These are phyloP conservation scores for Oscheius sp. DNA, from an alignment of 2,888 invertebrate genomes.

Conservation along the genomic window DNA sequence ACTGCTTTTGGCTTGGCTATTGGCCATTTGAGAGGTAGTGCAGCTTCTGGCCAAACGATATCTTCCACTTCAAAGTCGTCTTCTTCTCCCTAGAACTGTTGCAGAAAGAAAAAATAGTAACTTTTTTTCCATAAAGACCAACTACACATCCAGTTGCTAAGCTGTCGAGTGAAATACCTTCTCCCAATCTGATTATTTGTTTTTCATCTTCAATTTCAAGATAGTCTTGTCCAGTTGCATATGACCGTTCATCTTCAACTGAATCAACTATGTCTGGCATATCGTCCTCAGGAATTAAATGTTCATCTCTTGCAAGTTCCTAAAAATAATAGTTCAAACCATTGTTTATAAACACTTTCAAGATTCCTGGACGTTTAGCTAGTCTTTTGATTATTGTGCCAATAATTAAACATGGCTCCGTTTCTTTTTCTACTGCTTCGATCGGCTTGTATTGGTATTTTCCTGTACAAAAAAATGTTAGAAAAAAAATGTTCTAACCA, in stretches of 20 bases:
- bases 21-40: constrained; percentile 13
- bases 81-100: constrained; percentile 31
- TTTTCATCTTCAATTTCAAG: constrained; percentile 50
- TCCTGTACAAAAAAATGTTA: neutral
- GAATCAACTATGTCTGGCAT: constrained; percentile 28
- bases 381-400: constrained; percentile 51
- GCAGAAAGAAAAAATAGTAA: neutral
- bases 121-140: constrained; percentile 35
- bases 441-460: neutral
- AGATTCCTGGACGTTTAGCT: constrained; percentile 42
- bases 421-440: constrained; percentile 20
- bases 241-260: constrained; percentile 31
- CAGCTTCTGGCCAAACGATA: constrained; percentile 38
- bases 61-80: constrained; percentile 39
- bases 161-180: constrained; percentile 41
- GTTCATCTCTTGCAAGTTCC: constrained; percentile 41
- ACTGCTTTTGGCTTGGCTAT: neutral
- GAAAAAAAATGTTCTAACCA: constrained; percentile 30
- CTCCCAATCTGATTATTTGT: constrained; percentile 38
- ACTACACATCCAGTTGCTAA: constrained; percentile 51
- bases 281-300: constrained; percentile 37
- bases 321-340: neutral
- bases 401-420: constrained; percentile 44
- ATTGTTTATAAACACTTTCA: constrained; percentile 35
- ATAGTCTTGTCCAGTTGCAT: constrained; percentile 36